A percentile compares a stretch with the other conserved stretches of the same genome.
Evolutionary conservation across 1,140 invertebrate genomes (phyloP).

Genomic region (Mya arenaria): DNA sequence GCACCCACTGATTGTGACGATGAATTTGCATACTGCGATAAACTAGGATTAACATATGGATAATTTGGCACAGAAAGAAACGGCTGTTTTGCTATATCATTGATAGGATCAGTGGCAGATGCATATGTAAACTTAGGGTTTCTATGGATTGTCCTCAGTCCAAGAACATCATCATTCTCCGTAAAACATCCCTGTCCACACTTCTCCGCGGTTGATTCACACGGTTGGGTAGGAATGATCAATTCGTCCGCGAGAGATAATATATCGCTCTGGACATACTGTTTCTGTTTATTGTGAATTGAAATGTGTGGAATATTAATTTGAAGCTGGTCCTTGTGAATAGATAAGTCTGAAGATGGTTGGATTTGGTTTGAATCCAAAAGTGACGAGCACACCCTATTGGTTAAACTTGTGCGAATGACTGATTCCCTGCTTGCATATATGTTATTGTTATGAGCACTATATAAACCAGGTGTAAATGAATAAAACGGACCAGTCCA

Average conservation of each 20-base stretch:
- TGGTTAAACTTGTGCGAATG: constrained; percentile 90
- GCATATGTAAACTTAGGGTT: too few species aligned
- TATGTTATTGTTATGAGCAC: constrained; percentile 92
- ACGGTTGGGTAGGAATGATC: constrained; percentile 95
- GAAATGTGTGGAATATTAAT: constrained; percentile 69
- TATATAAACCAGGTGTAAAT: constrained; percentile 84
- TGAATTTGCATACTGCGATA: too few species aligned
- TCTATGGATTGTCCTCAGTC: too few species aligned
- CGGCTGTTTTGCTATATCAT: too few species aligned
- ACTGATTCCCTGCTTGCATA: constrained; percentile 97
- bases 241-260: constrained; percentile 62
- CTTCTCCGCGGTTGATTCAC: constrained; percentile 96
- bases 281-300: constrained; percentile 52
- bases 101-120: too few species aligned
- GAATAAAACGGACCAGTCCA: constrained; percentile 84
- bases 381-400: constrained; percentile 74
- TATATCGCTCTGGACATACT: not conserved
- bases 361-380: constrained; percentile 86
- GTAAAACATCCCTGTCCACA: too few species aligned
- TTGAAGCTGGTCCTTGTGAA: constrained; percentile 85
- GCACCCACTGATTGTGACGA: too few species aligned
- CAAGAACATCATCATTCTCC: too few species aligned
- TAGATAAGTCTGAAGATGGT: too few species aligned
- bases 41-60: too few species aligned
- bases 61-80: too few species aligned